A percentile compares a stretch with the other conserved stretches of the same genome.
Conservation (phyloP, 2,888 invertebrate species). For the Girardia tigrina region DNA sequence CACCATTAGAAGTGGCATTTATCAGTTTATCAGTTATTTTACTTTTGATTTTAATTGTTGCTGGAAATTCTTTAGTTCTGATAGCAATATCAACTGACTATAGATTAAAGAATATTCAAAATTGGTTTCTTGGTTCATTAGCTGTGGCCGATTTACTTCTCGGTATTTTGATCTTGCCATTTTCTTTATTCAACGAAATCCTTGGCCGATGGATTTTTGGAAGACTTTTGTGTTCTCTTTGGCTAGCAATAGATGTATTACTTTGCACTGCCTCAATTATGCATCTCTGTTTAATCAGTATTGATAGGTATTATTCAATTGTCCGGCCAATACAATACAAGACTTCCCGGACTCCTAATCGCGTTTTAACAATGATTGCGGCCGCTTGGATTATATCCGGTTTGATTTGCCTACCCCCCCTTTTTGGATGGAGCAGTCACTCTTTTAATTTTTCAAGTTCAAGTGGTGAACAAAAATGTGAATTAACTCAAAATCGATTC, state of each 20-base stretch:
- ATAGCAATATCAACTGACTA: conserved; percentile 89
- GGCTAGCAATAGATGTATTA: conserved; percentile 75
- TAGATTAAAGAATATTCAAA: conserved; percentile 82
- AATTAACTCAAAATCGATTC: conserved; percentile 72
- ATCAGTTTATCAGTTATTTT: conserved; percentile 26
- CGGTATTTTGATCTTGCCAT: conserved; percentile 86
- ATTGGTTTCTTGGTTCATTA: conserved; percentile 90
- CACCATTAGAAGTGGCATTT: conserved; percentile 25
- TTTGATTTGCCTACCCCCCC: conserved; percentile 80
- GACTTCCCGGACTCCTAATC: conserved; percentile 74
- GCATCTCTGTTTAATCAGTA: conserved; percentile 83
- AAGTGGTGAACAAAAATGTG: conserved; percentile 54
- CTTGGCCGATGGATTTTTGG: conserved; percentile 98
- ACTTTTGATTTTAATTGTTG: conserved; percentile 70
- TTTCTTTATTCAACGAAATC: conserved; percentile 81
- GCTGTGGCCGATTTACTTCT: conserved; percentile 88
- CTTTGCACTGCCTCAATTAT: conserved; percentile 88
- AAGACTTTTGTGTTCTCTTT: conserved; percentile 82
- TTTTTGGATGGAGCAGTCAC: conserved; percentile 75
- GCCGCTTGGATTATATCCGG: conserved; percentile 85
- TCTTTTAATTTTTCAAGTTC: conserved; percentile 39
- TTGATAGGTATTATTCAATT: conserved; percentile 91
- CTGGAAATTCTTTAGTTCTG: conserved; percentile 88
- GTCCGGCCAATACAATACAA: conserved; percentile 81
- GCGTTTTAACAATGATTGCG: conserved; percentile 80